phyloP scores from a whole-genome alignment of 2,888 invertebrate genomes.

The Drosophila greeni region DNA sequence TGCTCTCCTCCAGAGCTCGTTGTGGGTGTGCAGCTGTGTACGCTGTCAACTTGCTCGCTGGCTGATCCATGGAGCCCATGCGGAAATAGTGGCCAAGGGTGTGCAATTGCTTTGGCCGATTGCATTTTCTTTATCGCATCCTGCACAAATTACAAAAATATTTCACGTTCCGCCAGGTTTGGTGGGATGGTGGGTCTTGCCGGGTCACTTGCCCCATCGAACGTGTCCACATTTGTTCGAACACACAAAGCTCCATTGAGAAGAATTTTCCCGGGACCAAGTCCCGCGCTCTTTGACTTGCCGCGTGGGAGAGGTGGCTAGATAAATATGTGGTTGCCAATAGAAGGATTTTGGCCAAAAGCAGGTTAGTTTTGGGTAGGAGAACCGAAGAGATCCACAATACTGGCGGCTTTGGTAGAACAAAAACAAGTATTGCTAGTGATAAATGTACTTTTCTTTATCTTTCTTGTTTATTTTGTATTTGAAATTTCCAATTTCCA shows the following conservation, averaged over 20 bases:
- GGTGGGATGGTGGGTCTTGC: slow-evolving; percentile 19
- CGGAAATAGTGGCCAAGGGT: slow-evolving; percentile 40
- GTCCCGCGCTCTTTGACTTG: slow-evolving; percentile 43
- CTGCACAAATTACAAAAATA: slow-evolving; percentile 63
- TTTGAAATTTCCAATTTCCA: not conserved
- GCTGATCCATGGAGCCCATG: slow-evolving; percentile 38
- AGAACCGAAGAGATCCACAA: not conserved
- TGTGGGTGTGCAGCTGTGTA: slow-evolving; percentile 60
- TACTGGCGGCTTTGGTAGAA: not conserved
- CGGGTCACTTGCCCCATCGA: slow-evolving; percentile 53
- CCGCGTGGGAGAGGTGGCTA: slow-evolving; percentile 42
- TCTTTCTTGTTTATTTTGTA: not conserved
- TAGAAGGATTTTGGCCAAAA: slow-evolving; percentile 8
- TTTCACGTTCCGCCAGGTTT: slow-evolving; percentile 38
- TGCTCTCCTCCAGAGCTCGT: slow-evolving; percentile 3
- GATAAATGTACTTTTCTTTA: not conserved
- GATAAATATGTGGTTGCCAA: slow-evolving; percentile 25
- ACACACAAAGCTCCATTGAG: slow-evolving; percentile 26
- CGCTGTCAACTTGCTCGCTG: slow-evolving; percentile 42
- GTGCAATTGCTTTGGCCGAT: slow-evolving; percentile 45
- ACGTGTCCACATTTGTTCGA: slow-evolving; percentile 47
- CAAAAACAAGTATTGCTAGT: not conserved
- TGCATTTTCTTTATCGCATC: slow-evolving; percentile 64
- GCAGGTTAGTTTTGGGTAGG: slow-evolving; percentile 17
- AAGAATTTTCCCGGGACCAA: slow-evolving; percentile 17